These are phyloP conservation scores for Tachycineta bicolor DNA, from an alignment of 2,113 vertebrate species.

Conservation along the genomic window DNA sequence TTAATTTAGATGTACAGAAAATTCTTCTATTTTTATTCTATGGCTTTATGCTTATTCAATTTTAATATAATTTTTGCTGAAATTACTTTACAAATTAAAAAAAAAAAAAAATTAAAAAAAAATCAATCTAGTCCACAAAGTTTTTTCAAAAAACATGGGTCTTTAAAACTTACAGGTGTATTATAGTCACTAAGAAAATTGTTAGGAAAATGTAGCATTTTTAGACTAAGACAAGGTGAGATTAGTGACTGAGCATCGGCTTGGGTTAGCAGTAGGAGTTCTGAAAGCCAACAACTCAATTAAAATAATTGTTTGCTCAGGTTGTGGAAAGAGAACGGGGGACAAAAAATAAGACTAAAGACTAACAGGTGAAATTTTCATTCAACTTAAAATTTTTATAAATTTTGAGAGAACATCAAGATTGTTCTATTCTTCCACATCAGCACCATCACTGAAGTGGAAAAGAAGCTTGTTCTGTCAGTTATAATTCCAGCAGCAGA, in stretches of 20 bases:
- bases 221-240: neutral
- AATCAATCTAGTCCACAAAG: neutral
- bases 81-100: neutral
- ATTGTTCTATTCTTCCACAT: neutral
- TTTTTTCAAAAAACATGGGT: conserved; percentile 14
- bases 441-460: neutral
- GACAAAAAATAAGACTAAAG: neutral
- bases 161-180: neutral
- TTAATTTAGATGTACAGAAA: neutral
- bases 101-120: neutral
- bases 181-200: conserved; percentile 30
- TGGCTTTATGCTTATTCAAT: neutral
- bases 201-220: conserved; percentile 5
- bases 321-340: neutral
- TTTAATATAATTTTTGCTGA: conserved; percentile 22
- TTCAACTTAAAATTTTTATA: neutral
- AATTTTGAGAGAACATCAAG: neutral
- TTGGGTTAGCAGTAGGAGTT: neutral
- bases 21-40: conserved; percentile 4
- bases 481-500: neutral
- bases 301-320: conserved; percentile 35
- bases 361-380: neutral
- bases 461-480: neutral
- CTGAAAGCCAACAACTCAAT: neutral
- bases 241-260: neutral